Evolutionary conservation across 2,797 vertebrate species (phyloP).

Genomic region (Labroides dimidiatus): DNA sequence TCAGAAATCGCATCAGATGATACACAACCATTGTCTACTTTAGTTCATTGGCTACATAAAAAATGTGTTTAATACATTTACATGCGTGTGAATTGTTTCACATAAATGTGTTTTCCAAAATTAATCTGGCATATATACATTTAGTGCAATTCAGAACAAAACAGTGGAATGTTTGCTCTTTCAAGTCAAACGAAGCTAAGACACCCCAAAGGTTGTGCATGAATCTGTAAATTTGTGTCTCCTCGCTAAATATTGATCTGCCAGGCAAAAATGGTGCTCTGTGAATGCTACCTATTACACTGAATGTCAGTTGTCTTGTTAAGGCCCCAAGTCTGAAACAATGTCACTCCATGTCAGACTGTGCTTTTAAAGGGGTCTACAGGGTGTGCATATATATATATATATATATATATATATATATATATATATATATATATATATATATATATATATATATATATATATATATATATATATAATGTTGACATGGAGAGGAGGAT

Average conservation of each 20-base stretch:
- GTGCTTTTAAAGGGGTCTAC: conserved; percentile 16
- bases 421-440: too few relatives aligned
- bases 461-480: too few relatives aligned
- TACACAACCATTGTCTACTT: not conserved
- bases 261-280: not conserved
- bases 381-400: too few relatives aligned
- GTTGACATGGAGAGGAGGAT: too few relatives aligned
- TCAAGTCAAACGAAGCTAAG: not conserved
- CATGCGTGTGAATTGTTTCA: conserved; percentile 12
- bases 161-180: not conserved
- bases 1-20: not conserved
- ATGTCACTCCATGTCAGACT: conserved; percentile 42
- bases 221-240: conserved; percentile 32
- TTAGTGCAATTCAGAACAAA: not conserved
- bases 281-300: conserved; percentile 50
- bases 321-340: conserved; percentile 43
- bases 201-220: conserved; percentile 3
- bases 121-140: conserved; percentile 1
- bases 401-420: too few relatives aligned
- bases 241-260: conserved; percentile 38
- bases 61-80: too few relatives aligned
- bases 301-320: conserved; percentile 50
- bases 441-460: too few relatives aligned
- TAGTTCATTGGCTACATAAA: too few relatives aligned
- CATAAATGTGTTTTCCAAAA: not conserved